Base-by-base conservation (phyloP, 2,797 vertebrate genomes). In the Pangasius krempfi region DNA sequence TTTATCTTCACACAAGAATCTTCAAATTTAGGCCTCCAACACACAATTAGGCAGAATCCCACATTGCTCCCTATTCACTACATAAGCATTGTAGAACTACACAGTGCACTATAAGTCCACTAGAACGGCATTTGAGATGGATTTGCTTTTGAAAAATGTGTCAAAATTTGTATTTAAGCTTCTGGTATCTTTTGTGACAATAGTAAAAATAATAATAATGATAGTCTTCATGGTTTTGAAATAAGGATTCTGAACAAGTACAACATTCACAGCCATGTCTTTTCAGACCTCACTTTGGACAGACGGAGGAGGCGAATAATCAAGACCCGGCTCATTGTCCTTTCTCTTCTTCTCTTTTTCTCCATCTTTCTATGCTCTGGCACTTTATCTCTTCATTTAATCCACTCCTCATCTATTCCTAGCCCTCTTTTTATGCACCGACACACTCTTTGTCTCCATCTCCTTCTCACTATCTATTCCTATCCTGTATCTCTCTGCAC, bases 371-470 rank as follows among this genome's bases (percentile, higher is more conserved):
- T 84, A 50, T 84, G 73, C 60, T 66, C 60, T 54, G 75, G 73
- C 30, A 78, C 68, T 27, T 79, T 87, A 86, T 73, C 90, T 86
- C 81, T 91, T 91, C 83, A 76, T 73, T 90, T 87, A 81, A 87
- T 87, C 86, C 86, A 87, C 80, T 87, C 87, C 89, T 90, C 88
- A 90, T 90, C 92, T 92, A 84, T 90, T 88, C 92, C 87, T 90
- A 87, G 89, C 89, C 90, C 91, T 92, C 92, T 90, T 89, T 91
- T 90, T 88, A 92, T 93, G 91, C 91, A 92, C 92, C 89, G 22
- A 92, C 93, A 91, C 88, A 87, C 91, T 92, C 92, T 93, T 93
- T 92, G 93, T 93, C 91, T 92, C 86, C 89, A 88, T 89, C 91
- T 91, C 92, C 84, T 91, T 92, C 91, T 92, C 89, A 0, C 87